These are phyloP conservation scores for Antidorcas marsupialis DNA, from an alignment of 2,113 vertebrate genomes.

Conservation along the genomic window DNA sequence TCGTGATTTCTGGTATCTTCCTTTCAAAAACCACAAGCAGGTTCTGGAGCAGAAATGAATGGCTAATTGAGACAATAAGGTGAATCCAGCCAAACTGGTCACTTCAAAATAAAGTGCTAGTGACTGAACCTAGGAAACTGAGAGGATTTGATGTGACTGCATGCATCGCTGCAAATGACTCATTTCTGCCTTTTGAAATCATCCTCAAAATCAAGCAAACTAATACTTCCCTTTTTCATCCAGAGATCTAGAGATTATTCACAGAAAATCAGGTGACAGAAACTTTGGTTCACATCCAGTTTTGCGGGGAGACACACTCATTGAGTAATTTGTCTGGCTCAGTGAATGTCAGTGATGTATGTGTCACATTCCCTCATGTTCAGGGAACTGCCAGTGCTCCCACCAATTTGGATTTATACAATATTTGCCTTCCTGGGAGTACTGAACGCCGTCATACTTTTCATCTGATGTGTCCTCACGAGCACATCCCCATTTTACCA, in stretches of 20 bases:
- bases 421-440: neutral
- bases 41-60: neutral
- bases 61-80: neutral
- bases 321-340: constrained; percentile 48
- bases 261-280: constrained; percentile 58
- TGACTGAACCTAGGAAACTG: neutral
- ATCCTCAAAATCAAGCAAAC: constrained; percentile 12
- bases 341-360: neutral
- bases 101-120: neutral
- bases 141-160: neutral
- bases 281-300: constrained; percentile 53
- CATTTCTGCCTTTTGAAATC: constrained; percentile 40
- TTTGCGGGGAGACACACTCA: constrained; percentile 40
- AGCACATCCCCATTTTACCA: neutral
- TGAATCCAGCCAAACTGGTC: neutral
- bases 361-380: constrained; percentile 17
- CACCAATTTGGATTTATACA: neutral
- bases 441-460: neutral
- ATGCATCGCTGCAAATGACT: constrained; percentile 17
- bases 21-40: neutral
- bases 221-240: constrained; percentile 45
- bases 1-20: neutral
- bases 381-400: neutral
- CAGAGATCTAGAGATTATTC: neutral
- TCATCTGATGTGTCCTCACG: neutral